Conservation (phyloP, 2,113 vertebrate species). For the Gymnobelideus leadbeateri region DNA sequence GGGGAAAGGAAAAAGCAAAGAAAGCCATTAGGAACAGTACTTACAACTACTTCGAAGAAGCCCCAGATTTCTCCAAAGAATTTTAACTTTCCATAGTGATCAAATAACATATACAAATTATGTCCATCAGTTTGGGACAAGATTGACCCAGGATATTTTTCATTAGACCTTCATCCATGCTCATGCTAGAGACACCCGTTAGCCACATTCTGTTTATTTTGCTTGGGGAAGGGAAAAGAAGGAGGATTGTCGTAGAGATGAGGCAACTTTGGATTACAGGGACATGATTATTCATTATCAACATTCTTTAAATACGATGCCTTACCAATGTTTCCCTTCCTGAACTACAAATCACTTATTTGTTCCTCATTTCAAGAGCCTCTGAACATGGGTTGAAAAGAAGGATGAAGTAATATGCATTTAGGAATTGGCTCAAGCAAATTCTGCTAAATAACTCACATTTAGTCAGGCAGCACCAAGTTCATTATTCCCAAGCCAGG, state of each 20-base stretch:
- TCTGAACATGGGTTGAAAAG: background rate
- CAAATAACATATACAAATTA: background rate
- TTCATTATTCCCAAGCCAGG: background rate
- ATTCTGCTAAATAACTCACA: background rate
- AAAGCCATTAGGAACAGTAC: background rate
- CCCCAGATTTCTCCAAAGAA: background rate
- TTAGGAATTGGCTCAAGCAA: background rate
- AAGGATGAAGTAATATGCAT: background rate
- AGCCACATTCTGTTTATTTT: background rate
- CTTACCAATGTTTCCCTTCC: background rate
- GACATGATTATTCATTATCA: background rate
- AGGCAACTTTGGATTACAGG: background rate
- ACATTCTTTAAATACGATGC: background rate
- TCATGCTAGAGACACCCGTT: background rate
- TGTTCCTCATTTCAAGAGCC: background rate
- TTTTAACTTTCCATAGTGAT: background rate
- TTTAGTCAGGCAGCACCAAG: background rate
- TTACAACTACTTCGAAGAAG: background rate
- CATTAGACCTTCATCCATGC: background rate
- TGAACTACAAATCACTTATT: background rate
- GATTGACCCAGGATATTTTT: background rate
- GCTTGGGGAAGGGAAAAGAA: background rate
- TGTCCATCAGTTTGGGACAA: background rate
- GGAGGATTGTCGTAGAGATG: background rate
- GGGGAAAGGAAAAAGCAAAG: background rate